These are phyloP conservation scores for Scaptomyza montana DNA, from an alignment of 1,140 invertebrate genomes.

Conservation along the genomic window DNA sequence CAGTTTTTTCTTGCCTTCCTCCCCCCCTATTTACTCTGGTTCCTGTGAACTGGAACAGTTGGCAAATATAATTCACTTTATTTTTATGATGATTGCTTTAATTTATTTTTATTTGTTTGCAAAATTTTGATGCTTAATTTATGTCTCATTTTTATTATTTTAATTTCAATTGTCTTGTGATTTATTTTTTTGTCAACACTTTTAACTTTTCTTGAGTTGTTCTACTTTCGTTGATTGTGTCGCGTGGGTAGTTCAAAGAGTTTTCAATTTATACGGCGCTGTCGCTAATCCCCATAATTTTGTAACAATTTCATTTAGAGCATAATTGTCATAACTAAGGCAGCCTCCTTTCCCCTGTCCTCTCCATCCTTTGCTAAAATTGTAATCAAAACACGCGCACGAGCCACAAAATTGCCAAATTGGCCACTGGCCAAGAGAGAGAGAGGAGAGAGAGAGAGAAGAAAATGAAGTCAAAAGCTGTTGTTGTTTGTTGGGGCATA, in stretches of 20 bases:
- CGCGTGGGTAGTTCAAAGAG: slow-evolving; percentile 63
- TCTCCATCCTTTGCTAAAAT: slow-evolving; percentile 50
- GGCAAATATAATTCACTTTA: slow-evolving; percentile 41
- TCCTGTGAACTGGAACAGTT: slow-evolving; percentile 66
- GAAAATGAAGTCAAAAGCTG: too few species aligned
- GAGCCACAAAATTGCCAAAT: slow-evolving; percentile 28
- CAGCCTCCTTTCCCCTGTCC: slow-evolving; percentile 45
- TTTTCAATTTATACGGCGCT: slow-evolving; percentile 15
- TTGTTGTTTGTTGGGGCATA: slow-evolving; percentile 48
- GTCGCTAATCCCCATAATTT: slow-evolving; percentile 65
- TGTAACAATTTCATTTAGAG: slow-evolving; percentile 76
- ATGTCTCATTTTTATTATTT: too few species aligned
- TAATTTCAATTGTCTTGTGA: slow-evolving; percentile 73
- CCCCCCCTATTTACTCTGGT: neutral
- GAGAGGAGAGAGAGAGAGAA: too few species aligned
- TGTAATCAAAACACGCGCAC: slow-evolving; percentile 61
- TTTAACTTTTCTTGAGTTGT: slow-evolving; percentile 49
- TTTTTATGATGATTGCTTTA: slow-evolving; percentile 49
- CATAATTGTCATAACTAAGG: slow-evolving; percentile 70
- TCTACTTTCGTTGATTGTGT: slow-evolving; percentile 69
- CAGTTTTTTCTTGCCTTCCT: too few species aligned
- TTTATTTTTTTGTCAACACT: slow-evolving; percentile 30
- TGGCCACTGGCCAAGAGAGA: slow-evolving; percentile 39
- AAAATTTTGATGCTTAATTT: slow-evolving; percentile 36
- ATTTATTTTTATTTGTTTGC: slow-evolving; percentile 76